Percentiles rank a stretch among this genome's conserved stretches.
Conservation (phyloP, 2,888 invertebrate species). For the Cistogaster globosa region DNA sequence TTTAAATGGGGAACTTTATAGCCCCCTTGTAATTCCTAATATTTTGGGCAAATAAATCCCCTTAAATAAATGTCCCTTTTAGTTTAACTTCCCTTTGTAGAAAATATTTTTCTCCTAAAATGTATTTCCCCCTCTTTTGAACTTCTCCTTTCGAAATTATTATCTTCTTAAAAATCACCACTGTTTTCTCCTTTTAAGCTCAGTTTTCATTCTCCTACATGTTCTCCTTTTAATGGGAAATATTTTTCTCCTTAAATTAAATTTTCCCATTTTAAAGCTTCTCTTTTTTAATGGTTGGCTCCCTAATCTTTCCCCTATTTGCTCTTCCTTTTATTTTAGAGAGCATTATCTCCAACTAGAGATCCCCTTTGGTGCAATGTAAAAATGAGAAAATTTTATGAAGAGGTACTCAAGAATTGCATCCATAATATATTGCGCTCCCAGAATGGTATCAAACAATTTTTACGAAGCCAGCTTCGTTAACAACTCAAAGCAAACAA, state of each 20-base stretch:
- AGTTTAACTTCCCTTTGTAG: too few species aligned
- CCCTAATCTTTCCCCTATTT: not conserved
- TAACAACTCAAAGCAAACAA: not conserved
- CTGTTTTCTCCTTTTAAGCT: too few species aligned
- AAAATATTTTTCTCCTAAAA: not conserved
- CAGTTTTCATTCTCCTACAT: too few species aligned
- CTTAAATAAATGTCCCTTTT: too few species aligned
- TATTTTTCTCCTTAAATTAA: not conserved
- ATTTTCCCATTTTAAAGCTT: not conserved
- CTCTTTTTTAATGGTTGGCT: not conserved
- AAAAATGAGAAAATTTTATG: not conserved
- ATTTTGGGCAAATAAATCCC: too few species aligned
- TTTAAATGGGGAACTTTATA: too few species aligned
- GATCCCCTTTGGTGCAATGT: not conserved
- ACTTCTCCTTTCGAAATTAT: too few species aligned
- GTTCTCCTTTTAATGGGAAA: not conserved
- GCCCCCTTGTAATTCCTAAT: too few species aligned
- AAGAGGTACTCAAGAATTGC: not conserved
- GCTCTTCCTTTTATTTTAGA: not conserved
- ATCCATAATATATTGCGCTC: not conserved
- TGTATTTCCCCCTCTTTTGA: not conserved
- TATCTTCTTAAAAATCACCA: too few species aligned
- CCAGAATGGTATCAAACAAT: not conserved
- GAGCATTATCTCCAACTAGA: not conserved
- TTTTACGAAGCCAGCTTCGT: conserved; percentile 33